Evolutionary conservation across 2,888 invertebrate genomes (phyloP).

Genomic region (Microchrysa polita): DNA sequence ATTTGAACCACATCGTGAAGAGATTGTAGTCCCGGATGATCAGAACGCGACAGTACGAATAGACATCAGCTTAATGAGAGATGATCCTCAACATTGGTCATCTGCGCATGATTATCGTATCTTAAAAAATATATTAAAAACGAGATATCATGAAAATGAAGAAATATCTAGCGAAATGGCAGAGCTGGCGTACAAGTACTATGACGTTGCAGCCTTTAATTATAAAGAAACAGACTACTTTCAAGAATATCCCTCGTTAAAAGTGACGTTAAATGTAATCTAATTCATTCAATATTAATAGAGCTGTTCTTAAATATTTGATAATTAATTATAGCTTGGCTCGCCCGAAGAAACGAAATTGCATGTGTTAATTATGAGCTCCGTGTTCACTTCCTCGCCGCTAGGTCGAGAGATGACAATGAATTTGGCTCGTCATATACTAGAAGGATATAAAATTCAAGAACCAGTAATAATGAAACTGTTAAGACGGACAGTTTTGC

Average conservation of each 20-base stretch:
- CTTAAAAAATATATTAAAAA: slow-evolving; percentile 72
- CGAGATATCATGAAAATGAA: slow-evolving; percentile 72
- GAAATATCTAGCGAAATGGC: slow-evolving; percentile 74
- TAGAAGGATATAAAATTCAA: slow-evolving; percentile 74
- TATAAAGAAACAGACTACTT: slow-evolving; percentile 75
- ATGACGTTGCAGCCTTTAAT: slow-evolving; percentile 74
- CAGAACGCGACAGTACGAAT: slow-evolving; percentile 68
- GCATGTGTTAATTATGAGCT: slow-evolving; percentile 85
- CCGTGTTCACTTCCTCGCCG: slow-evolving; percentile 82
- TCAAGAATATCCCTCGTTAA: slow-evolving; percentile 74
- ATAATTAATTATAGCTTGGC: slow-evolving; percentile 69
- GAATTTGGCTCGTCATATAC: slow-evolving; percentile 83
- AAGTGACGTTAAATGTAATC: slow-evolving; percentile 76
- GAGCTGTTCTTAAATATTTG: neutral
- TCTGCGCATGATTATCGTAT: slow-evolving; percentile 82
- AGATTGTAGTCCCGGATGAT: slow-evolving; percentile 66
- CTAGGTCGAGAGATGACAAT: slow-evolving; percentile 84
- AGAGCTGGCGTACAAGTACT: slow-evolving; percentile 75
- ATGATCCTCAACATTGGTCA: slow-evolving; percentile 85
- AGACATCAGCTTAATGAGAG: slow-evolving; percentile 84
- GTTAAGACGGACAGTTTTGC: slow-evolving; percentile 77
- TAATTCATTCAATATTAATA: slow-evolving; percentile 49
- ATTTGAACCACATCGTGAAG: slow-evolving; percentile 58
- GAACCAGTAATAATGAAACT: slow-evolving; percentile 74
- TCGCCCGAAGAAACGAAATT: slow-evolving; percentile 83